Base-by-base conservation (phyloP, 1,140 invertebrate species). In the Telenomus remus region DNA sequence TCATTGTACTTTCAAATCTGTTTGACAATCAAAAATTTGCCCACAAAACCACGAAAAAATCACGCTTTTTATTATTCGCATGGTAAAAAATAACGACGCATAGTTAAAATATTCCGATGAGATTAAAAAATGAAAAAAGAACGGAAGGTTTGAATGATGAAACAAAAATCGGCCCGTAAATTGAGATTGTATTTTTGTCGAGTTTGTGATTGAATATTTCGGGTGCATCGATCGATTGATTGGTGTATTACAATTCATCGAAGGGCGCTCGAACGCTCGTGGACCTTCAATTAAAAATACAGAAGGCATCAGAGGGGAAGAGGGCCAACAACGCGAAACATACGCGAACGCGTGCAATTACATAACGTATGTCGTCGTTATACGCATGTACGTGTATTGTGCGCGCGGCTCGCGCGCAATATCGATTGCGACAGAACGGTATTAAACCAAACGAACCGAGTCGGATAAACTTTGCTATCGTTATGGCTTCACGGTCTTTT, bases 381-480 rank as follows among this genome's bases (percentile, higher is more conserved):
- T 74, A 74, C 70, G 64, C 75, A 70, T 69, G 71, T 68, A 77
- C 55, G 55, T 42, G 66, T 70, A 82, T 81, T 81, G 79, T 81
- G 76, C 72, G 59, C 65, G 61, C 64, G 27, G 56, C 72, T 80
- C 69, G 61, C 54, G 57, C 60, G 54, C 66, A 60, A 77, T 81
- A 82, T 82, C 79, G 80, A 82, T 81, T 81, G 73, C 75, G 51
- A 76, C 79, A 68, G 55, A 48, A 71, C 63, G 66, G 63, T 68
- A 76, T 80, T 76, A 74, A 74, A 71, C 47, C 64, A 39, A 50
- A 69, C 64, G 69, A 76, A 68, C 42, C 44, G 57, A 71, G 46
- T 63, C 53, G 57, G 74, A 79, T 81, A 66, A 82, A 81, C 79
- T 81, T 79, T 51, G 69, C 55, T 76, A 74, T 80, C 73, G 68